Conservation (phyloP, 2,888 invertebrate species). For the Oxycera nigricornis region DNA sequence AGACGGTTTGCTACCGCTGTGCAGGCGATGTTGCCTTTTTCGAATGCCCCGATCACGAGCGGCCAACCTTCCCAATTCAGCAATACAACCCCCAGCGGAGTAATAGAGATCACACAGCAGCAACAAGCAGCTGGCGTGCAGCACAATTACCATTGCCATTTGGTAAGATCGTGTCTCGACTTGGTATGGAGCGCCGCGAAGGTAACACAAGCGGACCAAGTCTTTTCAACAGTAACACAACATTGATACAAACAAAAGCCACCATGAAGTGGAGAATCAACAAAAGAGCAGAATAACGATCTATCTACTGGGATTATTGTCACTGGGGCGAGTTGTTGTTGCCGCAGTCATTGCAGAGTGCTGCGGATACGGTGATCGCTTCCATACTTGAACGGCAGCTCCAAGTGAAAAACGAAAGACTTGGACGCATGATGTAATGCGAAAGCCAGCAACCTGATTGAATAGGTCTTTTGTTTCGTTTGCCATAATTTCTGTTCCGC, state of each 20-base stretch:
- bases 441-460: conserved; percentile 29
- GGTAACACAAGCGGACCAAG: neutral
- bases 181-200: neutral
- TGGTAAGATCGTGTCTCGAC: conserved; percentile 12
- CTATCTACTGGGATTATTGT: neutral
- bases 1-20: neutral
- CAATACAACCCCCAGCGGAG: conserved; percentile 1
- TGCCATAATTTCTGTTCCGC: neutral
- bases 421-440: conserved; percentile 31
- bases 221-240: neutral
- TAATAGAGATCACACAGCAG: conserved; percentile 6
- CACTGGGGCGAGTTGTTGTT: neutral
- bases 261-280: neutral
- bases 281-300: neutral
- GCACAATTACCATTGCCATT: neutral
- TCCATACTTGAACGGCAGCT: neutral
- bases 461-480: neutral
- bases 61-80: neutral
- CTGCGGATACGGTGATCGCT: neutral
- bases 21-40: neutral
- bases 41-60: neutral
- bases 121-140: neutral
- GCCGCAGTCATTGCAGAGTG: neutral
- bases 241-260: neutral
- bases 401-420: conserved; percentile 23